Base-by-base conservation (phyloP, 2,113 vertebrate species). In the Struthidea cinerea region DNA sequence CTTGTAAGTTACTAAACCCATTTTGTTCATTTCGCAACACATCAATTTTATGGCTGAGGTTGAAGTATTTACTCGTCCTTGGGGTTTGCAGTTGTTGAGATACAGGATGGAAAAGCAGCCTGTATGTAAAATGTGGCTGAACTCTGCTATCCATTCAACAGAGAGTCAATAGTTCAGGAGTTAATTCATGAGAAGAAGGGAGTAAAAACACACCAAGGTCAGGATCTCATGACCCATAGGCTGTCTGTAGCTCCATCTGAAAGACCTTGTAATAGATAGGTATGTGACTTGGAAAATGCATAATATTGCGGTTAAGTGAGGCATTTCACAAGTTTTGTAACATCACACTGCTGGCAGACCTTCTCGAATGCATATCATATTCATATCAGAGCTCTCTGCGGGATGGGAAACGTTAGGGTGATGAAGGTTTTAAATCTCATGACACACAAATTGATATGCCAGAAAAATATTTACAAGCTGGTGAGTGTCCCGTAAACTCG, bases 221-320 rank as follows among this genome's bases (percentile, higher is more conserved):
- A 97, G 94, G 94, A 96, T 96, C 97, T 96, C 95, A 95, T 94
- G 97, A 97, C 96, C 97, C 81, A 89, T 65, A 53, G 93, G 65
- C 75, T 85, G 90, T 71, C 95, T 94, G 42, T 57, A 92, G 77
- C 49, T 87, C 90, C 91, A 84, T 95, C 90, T 70, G 86, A 91
- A 93, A 92, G 84, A 88, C 88, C 90, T 91, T 92, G 96, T 93
- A 97, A 94, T 33, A 95, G 90, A 97, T 93, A 97, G 92, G 94
- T 93, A 91, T 94, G 89, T 65, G 87, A 39, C 87, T 96, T 82
- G 90, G 86, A 96, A 96, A 96, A 96, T 15, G 75, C 73, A 50
- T 9, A 46, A 86, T 87, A 78, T 16, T 82, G 96, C 82, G 70
- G 86, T 93, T 92, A 89, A 88, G 49, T 0, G 5, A 95, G 53